Evolutionary conservation across 2,797 vertebrate genomes (phyloP), one percentile per base, ranked within the genome.

Genomic region (Tenualosa thibaudeaui): DNA sequence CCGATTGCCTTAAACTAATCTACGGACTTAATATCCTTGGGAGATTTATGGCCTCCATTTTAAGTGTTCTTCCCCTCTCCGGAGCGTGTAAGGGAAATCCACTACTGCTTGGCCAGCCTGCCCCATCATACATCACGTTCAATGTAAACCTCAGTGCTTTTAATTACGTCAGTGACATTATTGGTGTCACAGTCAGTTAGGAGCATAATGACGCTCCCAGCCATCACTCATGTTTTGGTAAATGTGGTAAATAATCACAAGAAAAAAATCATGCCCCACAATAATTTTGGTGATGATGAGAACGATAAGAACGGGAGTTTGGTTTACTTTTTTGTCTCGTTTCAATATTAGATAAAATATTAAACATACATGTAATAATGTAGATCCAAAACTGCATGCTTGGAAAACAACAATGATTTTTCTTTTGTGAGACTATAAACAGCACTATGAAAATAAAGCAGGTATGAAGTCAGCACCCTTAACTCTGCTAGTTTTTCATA

Each of bases 11-110:
- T 46, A 50, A 82, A 83, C 88, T 88, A 89, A 88, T 90, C 89
- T 87, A 90, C 86, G 88, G 85, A 71, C 82, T 89, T 88, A 90
- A 90, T 90, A 88, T 87, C 89, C 82, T 87, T 84, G 85, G 85
- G 83, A 87, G 89, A 89, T 90, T 89, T 87, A 90, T 85, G 60
- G 84, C 85, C 84, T 7, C 71, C 71, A 46, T 78, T 40, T 78
- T 13, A 78, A 78, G 37, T 78, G 71, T 78, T 78, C 71, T 56
- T 56, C 19, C 19, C 71, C 40, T 22, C 19, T 22, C 5, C 6
- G n/a, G 40, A 78, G 43, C 37, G 71, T 78, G 71, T 43, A 78
- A 43, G 71, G 19, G 71, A 78, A 78, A 78, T 22, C 71, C 71
- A 78, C 71, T 15, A 40, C 71, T 78, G 40, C 40, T 78, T 8